phyloP scores from a whole-genome alignment of 2,888 invertebrate genomes.

The Odiellus spinosus region DNA sequence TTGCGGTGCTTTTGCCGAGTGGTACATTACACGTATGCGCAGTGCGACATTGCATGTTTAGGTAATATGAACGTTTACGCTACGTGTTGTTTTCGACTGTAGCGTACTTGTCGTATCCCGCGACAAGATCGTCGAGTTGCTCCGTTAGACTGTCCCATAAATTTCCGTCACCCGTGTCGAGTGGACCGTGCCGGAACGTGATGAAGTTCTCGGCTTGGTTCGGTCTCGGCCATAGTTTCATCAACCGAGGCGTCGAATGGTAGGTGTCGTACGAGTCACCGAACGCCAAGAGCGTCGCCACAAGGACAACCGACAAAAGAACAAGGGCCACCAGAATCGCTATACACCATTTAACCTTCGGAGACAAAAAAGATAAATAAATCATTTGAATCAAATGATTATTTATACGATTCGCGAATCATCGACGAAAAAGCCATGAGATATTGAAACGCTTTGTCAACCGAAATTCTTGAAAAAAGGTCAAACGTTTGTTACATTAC shows the following conservation, averaged over 20 bases:
- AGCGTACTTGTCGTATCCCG: slow-evolving; percentile 5
- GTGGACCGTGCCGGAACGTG: slow-evolving; percentile 15
- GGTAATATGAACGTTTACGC: not conserved
- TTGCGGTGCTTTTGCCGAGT: not conserved
- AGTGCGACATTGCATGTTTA: not conserved
- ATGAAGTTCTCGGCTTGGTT: slow-evolving; percentile 15
- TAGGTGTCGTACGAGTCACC: slow-evolving; percentile 12
- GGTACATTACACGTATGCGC: no score
- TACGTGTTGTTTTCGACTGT: no score
- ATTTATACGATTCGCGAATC: no score
- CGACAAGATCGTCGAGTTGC: slow-evolving; percentile 15
- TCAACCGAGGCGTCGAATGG: slow-evolving; percentile 15
- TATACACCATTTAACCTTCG: slow-evolving; percentile 17
- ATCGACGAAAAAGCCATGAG: no score
- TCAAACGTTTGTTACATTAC: no score
- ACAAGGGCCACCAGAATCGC: slow-evolving; percentile 18
- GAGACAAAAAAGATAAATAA: no score
- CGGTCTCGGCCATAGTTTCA: slow-evolving; percentile 17
- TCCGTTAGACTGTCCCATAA: slow-evolving; percentile 16
- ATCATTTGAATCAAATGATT: no score
- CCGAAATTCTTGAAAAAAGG: no score
- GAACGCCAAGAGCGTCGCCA: slow-evolving; percentile 14
- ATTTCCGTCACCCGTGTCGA: slow-evolving; percentile 13
- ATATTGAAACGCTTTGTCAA: no score
- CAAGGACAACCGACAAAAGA: slow-evolving; percentile 14